Base-by-base conservation (phyloP, 2,888 invertebrate species). In the Tetheella fluctuosa region DNA sequence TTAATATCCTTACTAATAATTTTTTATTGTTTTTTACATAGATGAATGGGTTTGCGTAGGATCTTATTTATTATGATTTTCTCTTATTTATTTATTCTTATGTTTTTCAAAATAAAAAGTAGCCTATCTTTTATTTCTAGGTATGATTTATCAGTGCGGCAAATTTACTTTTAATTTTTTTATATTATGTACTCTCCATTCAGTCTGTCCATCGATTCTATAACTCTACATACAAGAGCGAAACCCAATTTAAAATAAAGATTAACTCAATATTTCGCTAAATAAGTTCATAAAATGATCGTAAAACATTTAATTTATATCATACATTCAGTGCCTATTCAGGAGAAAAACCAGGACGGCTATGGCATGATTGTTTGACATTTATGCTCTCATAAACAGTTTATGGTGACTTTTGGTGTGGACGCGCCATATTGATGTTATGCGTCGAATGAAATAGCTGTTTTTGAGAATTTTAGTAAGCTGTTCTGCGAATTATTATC, bases 281-380 rank as follows among this genome's bases (percentile, higher is more conserved):
- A 71, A 72, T 70, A 63, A 74, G 67, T 73, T 69, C 69, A 71
- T 74, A 71, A 74, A 74, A 71, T 62, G 52, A 34, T 30, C 70
- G 63, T 73, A 70, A 74, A 72, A 61, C 52, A 60, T 63, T 60
- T 68, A 72, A 73, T 74, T 73, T 74, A 73, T 66, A 75, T 42
- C 39, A 53, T 37, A 68, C 57, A 64, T 58, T 68, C 54, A 64
- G 61, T 64, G 30, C 34, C 34, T 34, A 61, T 67, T 42, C 15
- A n/a, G 42, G 42, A 17, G 17, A 42, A 42, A 42, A 5, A 42
- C 42, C 42, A n/a, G 6, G 17, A 17, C 62, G 62, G 65, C 63
- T 65, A 13, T 13, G 34, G 34, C 13, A 2, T 64, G 72, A 69
- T 63, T 62, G 63, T 61, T 62, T 62, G 70, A 70, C 68, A 59